Conservation (phyloP, 2,797 vertebrate genomes). For the Chrosomus eos region DNA sequence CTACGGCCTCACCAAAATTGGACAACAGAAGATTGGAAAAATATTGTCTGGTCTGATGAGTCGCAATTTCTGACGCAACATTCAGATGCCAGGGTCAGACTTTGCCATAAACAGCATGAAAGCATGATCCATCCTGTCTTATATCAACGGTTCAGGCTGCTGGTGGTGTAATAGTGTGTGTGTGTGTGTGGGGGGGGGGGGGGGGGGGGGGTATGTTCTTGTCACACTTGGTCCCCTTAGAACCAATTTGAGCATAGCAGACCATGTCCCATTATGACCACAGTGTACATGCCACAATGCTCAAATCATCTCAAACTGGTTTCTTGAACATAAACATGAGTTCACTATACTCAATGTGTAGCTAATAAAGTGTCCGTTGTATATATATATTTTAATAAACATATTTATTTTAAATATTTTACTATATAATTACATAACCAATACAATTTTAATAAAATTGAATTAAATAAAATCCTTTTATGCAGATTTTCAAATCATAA, state of each 20-base stretch:
- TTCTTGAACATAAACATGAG: conserved; percentile 28
- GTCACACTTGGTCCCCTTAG: background rate
- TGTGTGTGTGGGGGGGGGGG: no score
- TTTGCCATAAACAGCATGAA: background rate
- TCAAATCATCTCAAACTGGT: conserved; percentile 42
- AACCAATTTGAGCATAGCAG: background rate
- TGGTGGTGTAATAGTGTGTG: background rate
- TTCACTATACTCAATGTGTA: background rate
- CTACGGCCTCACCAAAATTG: background rate
- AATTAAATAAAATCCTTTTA: background rate
- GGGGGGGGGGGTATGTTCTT: background rate
- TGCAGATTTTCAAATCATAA: background rate
- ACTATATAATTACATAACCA: no score
- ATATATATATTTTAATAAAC: no score
- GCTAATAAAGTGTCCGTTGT: no score
- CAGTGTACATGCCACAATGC: conserved; percentile 45
- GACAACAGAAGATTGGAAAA: background rate
- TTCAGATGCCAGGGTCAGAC: background rate
- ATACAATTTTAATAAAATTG: no score
- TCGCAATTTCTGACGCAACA: background rate
- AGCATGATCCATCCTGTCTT: background rate
- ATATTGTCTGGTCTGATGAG: background rate
- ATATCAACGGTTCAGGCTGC: background rate
- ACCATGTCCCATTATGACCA: conserved; percentile 36
- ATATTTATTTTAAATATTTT: no score